Percentiles rank a stretch among this genome's conserved stretches.
Evolutionary conservation across 2,888 invertebrate genomes (phyloP).

Genomic region (Carabus problematicus): DNA sequence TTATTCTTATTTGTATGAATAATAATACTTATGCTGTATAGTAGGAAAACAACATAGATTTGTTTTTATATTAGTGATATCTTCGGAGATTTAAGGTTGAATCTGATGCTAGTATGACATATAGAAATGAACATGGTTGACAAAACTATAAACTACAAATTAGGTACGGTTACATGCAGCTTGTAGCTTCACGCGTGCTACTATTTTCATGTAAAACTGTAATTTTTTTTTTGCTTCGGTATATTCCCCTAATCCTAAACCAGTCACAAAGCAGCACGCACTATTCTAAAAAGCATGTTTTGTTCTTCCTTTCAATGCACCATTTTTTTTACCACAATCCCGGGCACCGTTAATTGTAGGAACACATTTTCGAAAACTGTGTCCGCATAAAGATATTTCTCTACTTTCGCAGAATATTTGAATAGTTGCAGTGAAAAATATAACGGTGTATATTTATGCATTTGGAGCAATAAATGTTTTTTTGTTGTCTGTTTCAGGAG

Average conservation of each 20-base stretch:
- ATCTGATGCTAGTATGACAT: no score
- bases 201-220: slow-evolving; percentile 36
- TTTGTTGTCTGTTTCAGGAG: not conserved
- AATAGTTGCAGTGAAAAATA: slow-evolving; percentile 24
- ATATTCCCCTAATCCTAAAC: slow-evolving; percentile 25
- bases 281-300: slow-evolving; percentile 19
- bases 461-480: not conserved
- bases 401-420: slow-evolving; percentile 18
- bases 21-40: no score
- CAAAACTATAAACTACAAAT: slow-evolving; percentile 5
- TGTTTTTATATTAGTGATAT: no score
- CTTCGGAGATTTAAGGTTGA: no score
- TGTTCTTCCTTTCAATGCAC: slow-evolving; percentile 1
- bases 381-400: not conserved
- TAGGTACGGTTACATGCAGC: slow-evolving; percentile 13
- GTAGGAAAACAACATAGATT: no score
- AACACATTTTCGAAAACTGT: not conserved
- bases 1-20: no score
- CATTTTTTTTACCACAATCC: not conserved
- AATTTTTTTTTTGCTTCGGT: slow-evolving; percentile 23
- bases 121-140: no score
- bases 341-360: slow-evolving; percentile 6
- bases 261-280: slow-evolving; percentile 21
- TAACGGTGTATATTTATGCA: slow-evolving; percentile 31
- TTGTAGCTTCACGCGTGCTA: slow-evolving; percentile 5